Evolutionary conservation across 2,797 vertebrate species (phyloP), one percentile per base, ranked within the genome.

Genomic region (Melanotaenia pygmaea): DNA sequence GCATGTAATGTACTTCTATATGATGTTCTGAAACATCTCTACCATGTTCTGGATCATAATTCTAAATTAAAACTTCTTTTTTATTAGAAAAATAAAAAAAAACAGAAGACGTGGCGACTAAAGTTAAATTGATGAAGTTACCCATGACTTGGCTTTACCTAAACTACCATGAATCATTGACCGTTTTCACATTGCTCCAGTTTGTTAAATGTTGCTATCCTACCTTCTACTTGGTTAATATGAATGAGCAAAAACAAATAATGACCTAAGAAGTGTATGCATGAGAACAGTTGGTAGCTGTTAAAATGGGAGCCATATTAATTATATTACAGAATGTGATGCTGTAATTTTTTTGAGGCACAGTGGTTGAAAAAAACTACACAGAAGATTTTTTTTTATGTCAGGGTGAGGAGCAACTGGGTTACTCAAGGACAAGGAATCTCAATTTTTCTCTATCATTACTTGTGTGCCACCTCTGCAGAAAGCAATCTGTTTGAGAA

Each of bases 351-450:
- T 40, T 67, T 68, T 70, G 50, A 74, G 57, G 81, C 81, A 60
- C 4, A 40, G 59, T 22, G 28, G 45, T 58, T 70, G 69, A 76
- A 69, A 69, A 18, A 32, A 65, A 65, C 45, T 53, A 81, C 56
- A 82, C 70, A 81, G 78, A 28, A n/a, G 61, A 81, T 43, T 58
- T 37, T 28, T 37, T 51, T 84, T 69, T 76, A 84, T 84, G 84
- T 84, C 67, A 63, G 37, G 11, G 32, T 77, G 81, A 84, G 74
- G 79, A 77, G 68, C 72, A 90, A 83, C 43, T 87, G 82, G 82
- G 86, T 90, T 81, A 87, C 56, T 86, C 84, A 91, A 92, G 88
- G 87, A 89, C 88, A 68, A 80, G 76, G 67, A 88, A 82, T 89
- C 77, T 80, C 65, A 84, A 59, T 79, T 84, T 83, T 72, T 70